phyloP scores from a whole-genome alignment of 2,888 invertebrate genomes.

The Caenorhabditis angaria region DNA sequence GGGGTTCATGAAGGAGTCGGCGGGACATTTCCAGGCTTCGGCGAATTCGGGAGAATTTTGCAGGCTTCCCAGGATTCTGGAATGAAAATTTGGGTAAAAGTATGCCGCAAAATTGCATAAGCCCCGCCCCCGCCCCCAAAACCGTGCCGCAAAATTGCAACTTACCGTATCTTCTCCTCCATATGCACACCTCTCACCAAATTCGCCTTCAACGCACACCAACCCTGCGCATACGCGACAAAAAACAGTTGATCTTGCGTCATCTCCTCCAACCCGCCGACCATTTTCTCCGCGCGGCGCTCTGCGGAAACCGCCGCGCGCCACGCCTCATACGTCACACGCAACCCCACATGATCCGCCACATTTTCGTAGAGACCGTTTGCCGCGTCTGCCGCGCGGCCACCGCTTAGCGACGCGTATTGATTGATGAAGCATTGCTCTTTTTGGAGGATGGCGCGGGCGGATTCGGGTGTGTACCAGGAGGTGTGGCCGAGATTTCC shows the following conservation, averaged over 20 bases:
- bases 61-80: conserved; percentile 50
- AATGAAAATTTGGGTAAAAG: conserved; percentile 8
- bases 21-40: conserved; percentile 40
- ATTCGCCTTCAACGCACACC: conserved; percentile 43
- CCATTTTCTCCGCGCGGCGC: too few relatives aligned
- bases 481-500: conserved; percentile 40
- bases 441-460: conserved; percentile 20
- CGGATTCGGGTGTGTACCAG: conserved; percentile 35
- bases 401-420: conserved; percentile 39
- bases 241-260: conserved; percentile 48
- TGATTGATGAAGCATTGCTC: conserved; percentile 48
- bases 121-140: too few relatives aligned
- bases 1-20: conserved; percentile 46
- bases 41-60: conserved; percentile 48
- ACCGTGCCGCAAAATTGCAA: background rate
- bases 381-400: conserved; percentile 30
- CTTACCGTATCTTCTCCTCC: conserved; percentile 46
- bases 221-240: conserved; percentile 48
- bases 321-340: conserved; percentile 35
- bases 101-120: background rate
- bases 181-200: conserved; percentile 29
- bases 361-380: conserved; percentile 47
- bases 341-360: conserved; percentile 49
- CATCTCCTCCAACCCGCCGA: conserved; percentile 28
- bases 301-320: background rate